Evolutionary conservation across 2,797 vertebrate genomes (phyloP).

Genomic region (Lepilemur septentrionalis): DNA sequence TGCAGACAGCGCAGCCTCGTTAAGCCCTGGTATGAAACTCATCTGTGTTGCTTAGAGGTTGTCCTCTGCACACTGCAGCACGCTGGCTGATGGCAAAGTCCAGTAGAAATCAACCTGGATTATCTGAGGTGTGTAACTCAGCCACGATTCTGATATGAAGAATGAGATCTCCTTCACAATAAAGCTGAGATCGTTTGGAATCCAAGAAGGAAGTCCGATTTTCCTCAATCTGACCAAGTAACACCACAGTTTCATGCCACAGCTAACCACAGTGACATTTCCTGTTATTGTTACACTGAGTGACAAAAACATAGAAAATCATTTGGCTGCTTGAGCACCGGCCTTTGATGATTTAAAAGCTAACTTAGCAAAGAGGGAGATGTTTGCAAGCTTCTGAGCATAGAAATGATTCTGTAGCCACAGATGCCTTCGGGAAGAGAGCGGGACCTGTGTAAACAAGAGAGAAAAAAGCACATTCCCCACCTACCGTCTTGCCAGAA

Average conservation of each 20-base stretch:
- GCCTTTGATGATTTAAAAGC: background rate
- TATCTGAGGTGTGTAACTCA: background rate
- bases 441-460: background rate
- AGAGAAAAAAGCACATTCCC: background rate
- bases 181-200: background rate
- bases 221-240: background rate
- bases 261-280: background rate
- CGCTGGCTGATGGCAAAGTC: background rate
- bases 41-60: background rate
- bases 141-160: background rate
- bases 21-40: background rate
- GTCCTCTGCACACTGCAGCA: background rate
- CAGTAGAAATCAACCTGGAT: background rate
- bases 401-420: background rate
- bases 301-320: background rate
- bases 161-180: background rate
- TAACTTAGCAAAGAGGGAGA: background rate
- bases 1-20: background rate
- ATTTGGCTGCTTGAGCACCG: background rate
- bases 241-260: background rate
- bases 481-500: background rate
- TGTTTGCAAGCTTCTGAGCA: background rate
- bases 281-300: background rate
- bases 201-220: background rate
- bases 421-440: background rate